Percentiles rank a stretch among this genome's conserved stretches.
Evolutionary conservation across 37 sponge, comb jelly and placozoan species (phyloP).

Genomic region (Tethya wilhelma): DNA sequence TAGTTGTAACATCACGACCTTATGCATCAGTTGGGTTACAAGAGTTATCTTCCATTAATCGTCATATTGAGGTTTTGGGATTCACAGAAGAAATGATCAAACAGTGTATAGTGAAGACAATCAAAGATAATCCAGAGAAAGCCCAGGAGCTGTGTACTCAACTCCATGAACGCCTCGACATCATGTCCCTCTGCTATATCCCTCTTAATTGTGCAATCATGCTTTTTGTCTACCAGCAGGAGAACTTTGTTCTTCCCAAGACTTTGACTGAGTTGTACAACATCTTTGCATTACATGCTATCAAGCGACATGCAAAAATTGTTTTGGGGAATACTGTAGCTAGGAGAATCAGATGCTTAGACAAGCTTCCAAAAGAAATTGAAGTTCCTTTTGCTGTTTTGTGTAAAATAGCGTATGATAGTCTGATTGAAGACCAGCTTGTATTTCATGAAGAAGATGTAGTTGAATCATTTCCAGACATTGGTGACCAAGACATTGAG

Average conservation of each 20-base stretch:
- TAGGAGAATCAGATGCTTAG: not conserved
- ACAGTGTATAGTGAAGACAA: not conserved
- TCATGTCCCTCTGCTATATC: not conserved
- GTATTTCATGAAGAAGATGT: not conserved
- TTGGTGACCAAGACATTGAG: too few relatives aligned
- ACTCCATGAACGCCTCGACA: not conserved
- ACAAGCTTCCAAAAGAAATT: not conserved
- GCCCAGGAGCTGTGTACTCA: not conserved
- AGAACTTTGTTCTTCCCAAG: not conserved
- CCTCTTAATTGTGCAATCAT: conserved; percentile 1
- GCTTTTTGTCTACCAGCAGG: not conserved
- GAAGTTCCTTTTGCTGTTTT: not conserved
- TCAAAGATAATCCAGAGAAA: not conserved
- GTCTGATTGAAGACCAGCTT: not conserved
- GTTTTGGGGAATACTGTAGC: not conserved
- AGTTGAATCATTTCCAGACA: not conserved
- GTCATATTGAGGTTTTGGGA: not conserved
- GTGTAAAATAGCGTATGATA: conserved; percentile 1
- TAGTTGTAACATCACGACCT: conserved; percentile 3
- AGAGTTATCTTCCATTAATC: not conserved
- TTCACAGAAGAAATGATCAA: not conserved
- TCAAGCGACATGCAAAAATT: too few relatives aligned
- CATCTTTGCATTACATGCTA: too few relatives aligned
- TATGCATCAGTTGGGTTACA: not conserved
- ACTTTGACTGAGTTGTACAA: not conserved